Percentiles rank a stretch among this genome's conserved stretches.
phyloP scores from a whole-genome alignment of 2,113 vertebrate genomes.

The Chinchilla lanigera region DNA sequence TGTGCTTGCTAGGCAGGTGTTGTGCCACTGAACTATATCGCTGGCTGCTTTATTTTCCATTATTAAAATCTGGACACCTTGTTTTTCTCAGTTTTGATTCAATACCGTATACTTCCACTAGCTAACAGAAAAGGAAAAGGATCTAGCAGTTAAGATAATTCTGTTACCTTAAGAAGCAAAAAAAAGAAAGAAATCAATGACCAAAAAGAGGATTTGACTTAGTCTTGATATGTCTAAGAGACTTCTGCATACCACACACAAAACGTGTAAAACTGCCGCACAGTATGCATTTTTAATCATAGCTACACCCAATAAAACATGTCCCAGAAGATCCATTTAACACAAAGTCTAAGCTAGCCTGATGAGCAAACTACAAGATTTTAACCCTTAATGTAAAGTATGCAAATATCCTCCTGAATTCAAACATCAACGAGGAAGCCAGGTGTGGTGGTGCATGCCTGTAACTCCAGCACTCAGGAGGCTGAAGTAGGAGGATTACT shows the following conservation, averaged over 20 bases:
- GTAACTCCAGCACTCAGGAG: neutral
- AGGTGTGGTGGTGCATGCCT: neutral
- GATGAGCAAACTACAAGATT: conserved; percentile 27
- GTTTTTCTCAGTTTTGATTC: conserved; percentile 41
- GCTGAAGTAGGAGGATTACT: neutral
- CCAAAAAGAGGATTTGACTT: conserved; percentile 44
- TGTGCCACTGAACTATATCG: no score
- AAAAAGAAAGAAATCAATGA: neutral
- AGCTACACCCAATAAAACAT: neutral
- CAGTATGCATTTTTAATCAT: neutral
- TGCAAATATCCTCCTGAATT: neutral
- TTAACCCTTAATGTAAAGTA: conserved; percentile 41
- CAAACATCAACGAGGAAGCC: neutral
- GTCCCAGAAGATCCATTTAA: neutral
- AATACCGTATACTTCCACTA: neutral
- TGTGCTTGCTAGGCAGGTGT: no score
- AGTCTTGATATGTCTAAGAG: neutral
- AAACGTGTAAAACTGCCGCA: neutral
- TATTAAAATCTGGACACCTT: neutral
- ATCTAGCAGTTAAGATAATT: neutral
- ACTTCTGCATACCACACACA: neutral
- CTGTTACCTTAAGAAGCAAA: conserved; percentile 10
- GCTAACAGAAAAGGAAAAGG: conserved; percentile 6
- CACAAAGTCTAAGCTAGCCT: neutral
- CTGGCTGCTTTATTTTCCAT: neutral